Evolutionary conservation across 2,113 vertebrate species (phyloP).

Genomic region (Dendropsophus ebraccatus): DNA sequence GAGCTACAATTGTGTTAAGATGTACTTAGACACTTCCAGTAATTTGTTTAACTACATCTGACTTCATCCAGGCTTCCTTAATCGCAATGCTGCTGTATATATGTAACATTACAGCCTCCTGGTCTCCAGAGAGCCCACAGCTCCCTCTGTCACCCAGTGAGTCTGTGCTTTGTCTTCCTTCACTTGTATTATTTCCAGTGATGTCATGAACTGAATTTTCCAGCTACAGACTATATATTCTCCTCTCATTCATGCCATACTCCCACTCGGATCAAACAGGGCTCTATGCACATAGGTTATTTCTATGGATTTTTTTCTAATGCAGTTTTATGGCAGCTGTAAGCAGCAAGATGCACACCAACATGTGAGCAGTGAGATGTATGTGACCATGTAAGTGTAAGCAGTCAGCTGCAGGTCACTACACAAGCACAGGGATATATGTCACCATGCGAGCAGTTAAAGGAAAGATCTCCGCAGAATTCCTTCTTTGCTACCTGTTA

Average conservation of each 20-base stretch:
- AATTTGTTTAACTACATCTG: not conserved
- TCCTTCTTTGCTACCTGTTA: not conserved
- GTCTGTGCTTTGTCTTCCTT: constrained; percentile 31
- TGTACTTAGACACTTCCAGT: constrained; percentile 5
- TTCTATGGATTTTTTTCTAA: not conserved
- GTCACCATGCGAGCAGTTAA: not conserved
- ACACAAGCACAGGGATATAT: not conserved
- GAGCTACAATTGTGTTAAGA: constrained; percentile 11
- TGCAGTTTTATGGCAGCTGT: not conserved
- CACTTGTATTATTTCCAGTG: constrained; percentile 9
- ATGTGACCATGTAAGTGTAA: not conserved
- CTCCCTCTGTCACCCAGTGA: constrained; percentile 18
- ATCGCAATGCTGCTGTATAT: not conserved
- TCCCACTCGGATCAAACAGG: not conserved
- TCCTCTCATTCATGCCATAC: not conserved
- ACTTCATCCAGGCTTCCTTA: not conserved
- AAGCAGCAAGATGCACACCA: not conserved
- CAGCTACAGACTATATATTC: constrained; percentile 13
- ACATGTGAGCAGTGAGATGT: not conserved
- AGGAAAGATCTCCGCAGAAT: not conserved
- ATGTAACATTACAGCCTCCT: not conserved
- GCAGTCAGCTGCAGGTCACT: not conserved
- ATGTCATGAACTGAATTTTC: not conserved
- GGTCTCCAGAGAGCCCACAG: not conserved
- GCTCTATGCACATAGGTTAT: not conserved